phyloP scores from a whole-genome alignment of 2,797 vertebrate genomes.

The Kryptopterus vitreolus region DNA sequence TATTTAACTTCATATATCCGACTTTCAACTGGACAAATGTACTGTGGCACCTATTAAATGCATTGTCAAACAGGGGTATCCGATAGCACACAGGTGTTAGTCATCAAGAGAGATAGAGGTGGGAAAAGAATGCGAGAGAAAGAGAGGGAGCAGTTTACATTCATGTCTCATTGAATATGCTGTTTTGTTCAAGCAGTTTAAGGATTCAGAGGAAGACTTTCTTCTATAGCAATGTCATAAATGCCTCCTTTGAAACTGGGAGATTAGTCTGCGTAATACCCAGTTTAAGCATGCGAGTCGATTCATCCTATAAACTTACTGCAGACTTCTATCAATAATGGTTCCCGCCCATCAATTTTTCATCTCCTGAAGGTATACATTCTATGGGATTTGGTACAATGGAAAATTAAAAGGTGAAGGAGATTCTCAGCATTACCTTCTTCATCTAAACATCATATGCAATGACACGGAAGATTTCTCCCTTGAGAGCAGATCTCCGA shows the following conservation, averaged over 20 bases:
- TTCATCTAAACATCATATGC: background rate
- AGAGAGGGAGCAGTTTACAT: conserved; percentile 57
- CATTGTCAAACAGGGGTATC: conserved; percentile 61
- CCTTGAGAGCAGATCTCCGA: background rate
- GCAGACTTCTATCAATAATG: conserved; percentile 74
- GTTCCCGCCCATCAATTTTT: conserved; percentile 64
- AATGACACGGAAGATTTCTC: background rate
- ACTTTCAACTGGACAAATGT: background rate
- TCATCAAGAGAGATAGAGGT: conserved; percentile 43
- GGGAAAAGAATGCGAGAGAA: conserved; percentile 49
- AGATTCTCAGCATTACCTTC: background rate
- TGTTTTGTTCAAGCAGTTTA: conserved; percentile 8
- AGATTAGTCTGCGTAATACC: conserved; percentile 61
- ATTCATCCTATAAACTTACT: conserved; percentile 69
- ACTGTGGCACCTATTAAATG: background rate
- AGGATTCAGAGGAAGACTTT: conserved; percentile 43
- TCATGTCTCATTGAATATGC: conserved; percentile 9
- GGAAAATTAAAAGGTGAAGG: background rate
- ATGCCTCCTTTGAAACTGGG: conserved; percentile 64
- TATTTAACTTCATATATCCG: background rate
- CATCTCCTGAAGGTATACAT: conserved; percentile 65
- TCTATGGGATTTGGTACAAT: conserved; percentile 61
- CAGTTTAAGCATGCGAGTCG: conserved; percentile 35
- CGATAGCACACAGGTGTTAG: conserved; percentile 59
- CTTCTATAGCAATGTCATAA: conserved; percentile 65